Conservation (phyloP, 2,113 vertebrate species). For the Brienomyrus brachyistius region DNA sequence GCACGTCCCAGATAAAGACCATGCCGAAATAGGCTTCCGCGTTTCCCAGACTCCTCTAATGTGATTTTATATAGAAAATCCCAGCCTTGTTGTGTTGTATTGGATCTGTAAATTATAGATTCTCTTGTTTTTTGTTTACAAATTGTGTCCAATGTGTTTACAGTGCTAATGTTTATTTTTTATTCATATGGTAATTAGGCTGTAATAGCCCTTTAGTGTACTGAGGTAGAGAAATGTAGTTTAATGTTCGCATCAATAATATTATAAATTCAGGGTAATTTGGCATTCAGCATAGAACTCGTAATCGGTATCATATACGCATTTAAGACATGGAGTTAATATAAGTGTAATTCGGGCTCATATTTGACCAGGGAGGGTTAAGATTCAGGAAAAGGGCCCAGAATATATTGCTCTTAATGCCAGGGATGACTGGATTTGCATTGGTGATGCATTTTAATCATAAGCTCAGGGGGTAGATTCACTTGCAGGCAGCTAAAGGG, state of each 20-base stretch:
- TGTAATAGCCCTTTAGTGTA: background rate
- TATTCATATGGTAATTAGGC: background rate
- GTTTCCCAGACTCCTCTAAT: background rate
- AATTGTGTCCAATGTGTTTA: background rate
- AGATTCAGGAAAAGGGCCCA: background rate
- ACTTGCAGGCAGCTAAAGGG: conserved; percentile 17
- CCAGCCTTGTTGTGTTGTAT: background rate
- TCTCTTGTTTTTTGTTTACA: background rate
- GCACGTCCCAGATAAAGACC: background rate
- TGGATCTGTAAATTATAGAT: background rate
- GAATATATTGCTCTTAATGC: background rate
- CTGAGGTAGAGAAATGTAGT: background rate
- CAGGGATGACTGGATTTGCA: background rate
- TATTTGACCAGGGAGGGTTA: background rate
- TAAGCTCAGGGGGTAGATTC: conserved; percentile 30
- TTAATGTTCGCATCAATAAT: background rate
- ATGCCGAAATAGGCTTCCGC: no score
- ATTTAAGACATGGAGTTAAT: background rate
- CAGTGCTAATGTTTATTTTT: background rate
- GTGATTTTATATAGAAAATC: background rate
- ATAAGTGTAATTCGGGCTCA: background rate
- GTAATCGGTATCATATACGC: background rate
- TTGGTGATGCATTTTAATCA: conserved; percentile 26
- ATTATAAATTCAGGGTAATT: background rate
- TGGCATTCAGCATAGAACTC: background rate